phyloP scores from a whole-genome alignment of 2,113 vertebrate species.

The Pseudolaguvia tuberculata region DNA sequence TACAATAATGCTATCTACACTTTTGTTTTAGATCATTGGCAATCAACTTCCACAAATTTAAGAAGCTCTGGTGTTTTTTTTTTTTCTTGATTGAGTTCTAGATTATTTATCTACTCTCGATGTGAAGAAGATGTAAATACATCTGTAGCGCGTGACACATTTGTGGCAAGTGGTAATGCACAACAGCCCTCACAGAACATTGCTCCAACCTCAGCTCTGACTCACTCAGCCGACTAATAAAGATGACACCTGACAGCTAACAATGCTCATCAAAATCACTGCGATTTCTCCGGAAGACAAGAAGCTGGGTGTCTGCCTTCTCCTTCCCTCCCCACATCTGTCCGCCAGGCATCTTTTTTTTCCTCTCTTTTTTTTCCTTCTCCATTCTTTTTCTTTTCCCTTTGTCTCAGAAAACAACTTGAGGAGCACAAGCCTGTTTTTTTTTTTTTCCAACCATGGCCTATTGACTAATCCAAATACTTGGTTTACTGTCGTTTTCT shows the following conservation, averaged over 20 bases:
- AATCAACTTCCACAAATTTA: background rate
- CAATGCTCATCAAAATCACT: slow-evolving; percentile 56
- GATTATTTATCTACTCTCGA: slow-evolving; percentile 12
- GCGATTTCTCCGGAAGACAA: slow-evolving; percentile 40
- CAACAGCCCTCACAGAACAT: slow-evolving; percentile 62
- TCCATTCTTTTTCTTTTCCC: slow-evolving; percentile 3
- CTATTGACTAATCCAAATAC: slow-evolving; percentile 50
- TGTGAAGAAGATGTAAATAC: slow-evolving; percentile 65
- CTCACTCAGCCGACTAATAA: slow-evolving; percentile 70
- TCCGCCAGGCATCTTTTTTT: slow-evolving; percentile 24
- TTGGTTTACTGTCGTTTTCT: slow-evolving; percentile 26
- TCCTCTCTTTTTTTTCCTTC: background rate
- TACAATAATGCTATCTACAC: background rate
- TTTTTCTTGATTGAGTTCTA: slow-evolving; percentile 10
- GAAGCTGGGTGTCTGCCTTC: slow-evolving; percentile 31
- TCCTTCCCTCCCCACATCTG: slow-evolving; percentile 25
- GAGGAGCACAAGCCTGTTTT: slow-evolving; percentile 34
- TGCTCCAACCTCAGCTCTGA: slow-evolving; percentile 67
- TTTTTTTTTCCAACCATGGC: slow-evolving; percentile 49
- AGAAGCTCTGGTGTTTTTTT: too few species aligned
- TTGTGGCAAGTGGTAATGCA: slow-evolving; percentile 68
- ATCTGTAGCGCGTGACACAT: slow-evolving; percentile 73
- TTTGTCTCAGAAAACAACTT: slow-evolving; percentile 9
- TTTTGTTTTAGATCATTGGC: background rate
- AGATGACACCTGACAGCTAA: slow-evolving; percentile 76